A percentile compares a stretch with the other conserved stretches of the same genome.
Conservation (phyloP, 2,888 invertebrate species). For the Dioctria linearis region DNA sequence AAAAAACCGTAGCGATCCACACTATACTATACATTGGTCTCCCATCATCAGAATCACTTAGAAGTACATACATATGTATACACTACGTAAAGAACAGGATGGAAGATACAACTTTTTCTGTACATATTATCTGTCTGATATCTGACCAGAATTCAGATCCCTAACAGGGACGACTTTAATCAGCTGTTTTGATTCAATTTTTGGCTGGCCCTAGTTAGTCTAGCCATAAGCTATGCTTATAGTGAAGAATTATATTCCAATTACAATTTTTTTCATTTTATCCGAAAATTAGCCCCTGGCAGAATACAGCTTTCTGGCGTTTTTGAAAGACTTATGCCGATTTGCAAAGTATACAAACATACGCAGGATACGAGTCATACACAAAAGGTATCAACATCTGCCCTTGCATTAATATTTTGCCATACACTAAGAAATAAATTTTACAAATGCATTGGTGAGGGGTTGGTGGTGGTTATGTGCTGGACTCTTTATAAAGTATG, state of each 20-base stretch:
- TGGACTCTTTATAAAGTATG: not conserved
- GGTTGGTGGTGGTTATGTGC: slow-evolving; percentile 16
- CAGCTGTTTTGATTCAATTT: no score
- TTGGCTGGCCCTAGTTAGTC: no score
- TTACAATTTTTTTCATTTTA: not conserved
- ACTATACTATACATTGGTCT: not conserved
- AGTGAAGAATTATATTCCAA: no score
- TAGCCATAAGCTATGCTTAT: no score
- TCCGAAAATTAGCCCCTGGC: not conserved
- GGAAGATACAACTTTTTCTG: no score
- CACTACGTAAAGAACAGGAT: no score
- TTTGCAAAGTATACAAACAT: not conserved
- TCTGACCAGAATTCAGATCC: no score
- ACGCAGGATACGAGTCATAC: not conserved
- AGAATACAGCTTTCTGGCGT: not conserved
- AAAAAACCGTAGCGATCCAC: not conserved
- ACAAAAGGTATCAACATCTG: not conserved
- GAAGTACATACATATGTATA: no score
- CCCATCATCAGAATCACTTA: no score
- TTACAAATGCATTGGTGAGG: not conserved
- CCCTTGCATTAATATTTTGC: no score
- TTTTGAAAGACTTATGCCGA: not conserved
- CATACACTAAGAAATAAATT: not conserved
- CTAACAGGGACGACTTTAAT: no score
- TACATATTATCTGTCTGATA: no score